Evolutionary conservation across 2,797 vertebrate genomes (phyloP).

Genomic region (Sebastes diaconus): DNA sequence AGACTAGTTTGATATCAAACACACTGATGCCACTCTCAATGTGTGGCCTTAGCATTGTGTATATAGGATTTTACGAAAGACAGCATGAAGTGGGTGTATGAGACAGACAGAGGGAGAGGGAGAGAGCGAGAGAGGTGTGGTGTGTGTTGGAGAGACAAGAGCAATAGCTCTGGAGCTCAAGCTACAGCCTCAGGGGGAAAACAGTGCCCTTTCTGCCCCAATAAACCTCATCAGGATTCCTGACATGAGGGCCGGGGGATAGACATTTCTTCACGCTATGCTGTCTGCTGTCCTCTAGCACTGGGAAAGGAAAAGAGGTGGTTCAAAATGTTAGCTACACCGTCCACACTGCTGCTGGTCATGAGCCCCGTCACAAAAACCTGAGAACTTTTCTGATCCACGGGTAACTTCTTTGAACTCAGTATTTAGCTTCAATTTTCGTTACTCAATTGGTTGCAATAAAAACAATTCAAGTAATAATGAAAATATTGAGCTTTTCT

Average conservation of each 20-base stretch:
- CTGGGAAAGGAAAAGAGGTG: slow-evolving; percentile 66
- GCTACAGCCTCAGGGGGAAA: slow-evolving; percentile 79
- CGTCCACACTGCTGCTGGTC: slow-evolving; percentile 19
- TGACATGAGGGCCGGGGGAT: slow-evolving; percentile 81
- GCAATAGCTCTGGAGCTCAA: slow-evolving; percentile 72
- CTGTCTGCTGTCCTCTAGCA: slow-evolving; percentile 86
- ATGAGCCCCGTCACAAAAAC: slow-evolving; percentile 5
- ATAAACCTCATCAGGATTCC: slow-evolving; percentile 90
- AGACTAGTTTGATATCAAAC: slow-evolving; percentile 17
- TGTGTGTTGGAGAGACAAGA: slow-evolving; percentile 62
- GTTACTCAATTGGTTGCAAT: too few species aligned
- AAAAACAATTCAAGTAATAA: too few species aligned
- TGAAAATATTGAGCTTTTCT: too few species aligned
- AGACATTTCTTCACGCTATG: slow-evolving; percentile 93
- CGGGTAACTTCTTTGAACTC: background rate
- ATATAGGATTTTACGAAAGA: slow-evolving; percentile 26
- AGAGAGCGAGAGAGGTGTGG: slow-evolving; percentile 29
- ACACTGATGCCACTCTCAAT: slow-evolving; percentile 15
- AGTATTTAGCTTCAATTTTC: background rate
- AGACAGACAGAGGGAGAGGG: slow-evolving; percentile 6
- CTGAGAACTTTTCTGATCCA: slow-evolving; percentile 6
- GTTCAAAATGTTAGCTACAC: slow-evolving; percentile 46
- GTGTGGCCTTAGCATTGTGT: slow-evolving; percentile 1
- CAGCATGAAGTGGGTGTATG: slow-evolving; percentile 22
- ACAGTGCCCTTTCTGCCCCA: slow-evolving; percentile 93